A percentile compares a stretch with the other conserved stretches of the same genome.
phyloP scores from a whole-genome alignment of 37 sponge, comb jelly and placozoan species.

The Theonella swinhoei region DNA sequence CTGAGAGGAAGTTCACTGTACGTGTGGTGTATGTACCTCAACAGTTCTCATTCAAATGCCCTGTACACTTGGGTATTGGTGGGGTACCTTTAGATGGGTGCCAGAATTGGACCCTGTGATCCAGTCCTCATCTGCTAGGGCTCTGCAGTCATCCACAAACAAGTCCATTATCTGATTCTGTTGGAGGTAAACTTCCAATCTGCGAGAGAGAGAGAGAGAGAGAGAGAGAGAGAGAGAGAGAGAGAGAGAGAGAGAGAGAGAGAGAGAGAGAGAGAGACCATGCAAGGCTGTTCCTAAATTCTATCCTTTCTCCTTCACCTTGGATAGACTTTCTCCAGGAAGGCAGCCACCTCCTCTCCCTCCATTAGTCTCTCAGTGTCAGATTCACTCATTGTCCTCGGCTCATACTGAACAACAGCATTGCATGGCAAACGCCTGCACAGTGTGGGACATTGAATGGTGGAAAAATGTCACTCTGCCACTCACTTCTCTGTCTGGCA shows the following conservation, averaged over 20 bases:
- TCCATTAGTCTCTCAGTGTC: conserved; percentile 40
- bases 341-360: conserved; percentile 52
- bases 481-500: conserved; percentile 73
- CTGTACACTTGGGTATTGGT: too few relatives aligned
- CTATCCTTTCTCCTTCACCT: conserved; percentile 45
- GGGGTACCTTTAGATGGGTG: conserved; percentile 81
- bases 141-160: conserved; percentile 85
- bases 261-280: background rate
- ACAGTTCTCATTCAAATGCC: too few relatives aligned
- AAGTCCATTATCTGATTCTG: conserved; percentile 95
- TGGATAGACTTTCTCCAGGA: conserved; percentile 54
- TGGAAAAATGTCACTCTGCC: background rate
- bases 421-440: conserved; percentile 57
- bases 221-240: background rate
- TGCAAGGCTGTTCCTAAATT: background rate
- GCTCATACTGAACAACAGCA: conserved; percentile 84
- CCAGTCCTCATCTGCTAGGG: conserved; percentile 77
- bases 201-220: background rate
- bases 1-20: too few relatives aligned
- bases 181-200: conserved; percentile 84
- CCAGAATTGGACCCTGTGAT: conserved; percentile 88
- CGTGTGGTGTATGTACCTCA: too few relatives aligned
- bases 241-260: background rate
- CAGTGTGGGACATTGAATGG: background rate
- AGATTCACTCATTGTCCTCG: conserved; percentile 47